Evolutionary conservation across 2,797 vertebrate species (phyloP), one percentile per base, ranked within the genome.

Genomic region (Eupleurogrammus muticus): DNA sequence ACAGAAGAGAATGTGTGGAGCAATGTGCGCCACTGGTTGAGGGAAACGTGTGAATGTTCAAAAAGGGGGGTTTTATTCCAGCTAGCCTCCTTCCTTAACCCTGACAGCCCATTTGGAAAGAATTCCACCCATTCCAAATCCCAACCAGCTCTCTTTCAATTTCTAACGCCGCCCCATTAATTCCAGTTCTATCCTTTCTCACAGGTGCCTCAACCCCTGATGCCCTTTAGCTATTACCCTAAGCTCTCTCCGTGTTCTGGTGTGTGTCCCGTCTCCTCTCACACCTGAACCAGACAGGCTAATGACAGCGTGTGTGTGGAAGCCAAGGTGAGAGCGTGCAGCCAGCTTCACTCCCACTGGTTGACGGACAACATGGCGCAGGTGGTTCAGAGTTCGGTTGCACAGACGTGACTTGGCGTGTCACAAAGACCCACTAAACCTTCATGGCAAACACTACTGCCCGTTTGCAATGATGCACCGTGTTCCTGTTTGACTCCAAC

Each of bases 31-130:
- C 60, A 70, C 6, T n/a, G 54, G 66, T 35, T 65, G 53, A 75
- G 82, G n/a, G 81, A 86, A 85, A 83, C 70, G 70, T 72, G 77
- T 53, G 44, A 85, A 81, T 73, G 75, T 86, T 86, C 80, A 85
- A 87, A 87, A 78, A n/a, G n/a, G 77, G 59, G 11, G 79, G 47
- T 55, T 83, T 76, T 55, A 79, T 36, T 42, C 68, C 59, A 44
- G 19, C 16, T 11, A 35, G 44, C 50, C 61, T 75, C 50, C 55
- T 51, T 42, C 67, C 70, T 75, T 81, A 77, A 75, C 78, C 77
- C 73, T 49, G 63, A 75, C 74, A 70, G 54, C 70, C 62, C 54
- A 50, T 55, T 64, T 59, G 62, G 60, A 70, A 78, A 75, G 65
- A 36, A 48, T 75, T 78, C 53, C 57, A 49, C 40, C 57, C 58